These are phyloP conservation scores for Amphimedon queenslandica DNA, from an alignment of 37 sponge, comb jelly and placozoan species.

Conservation along the genomic window DNA sequence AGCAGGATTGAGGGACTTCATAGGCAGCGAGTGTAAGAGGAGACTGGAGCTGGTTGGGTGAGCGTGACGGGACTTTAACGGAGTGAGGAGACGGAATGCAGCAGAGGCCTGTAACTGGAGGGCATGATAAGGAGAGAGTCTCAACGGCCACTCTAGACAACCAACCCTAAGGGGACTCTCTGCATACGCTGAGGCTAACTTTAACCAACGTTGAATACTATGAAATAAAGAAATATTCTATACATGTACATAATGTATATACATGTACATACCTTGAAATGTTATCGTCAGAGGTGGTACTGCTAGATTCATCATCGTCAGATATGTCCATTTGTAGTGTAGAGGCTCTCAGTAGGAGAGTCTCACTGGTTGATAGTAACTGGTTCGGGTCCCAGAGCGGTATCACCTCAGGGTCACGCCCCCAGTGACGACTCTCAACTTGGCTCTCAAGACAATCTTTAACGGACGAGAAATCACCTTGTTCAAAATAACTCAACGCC, in stretches of 20 bases:
- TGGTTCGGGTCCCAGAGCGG: constrained; percentile 82
- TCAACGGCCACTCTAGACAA: constrained; percentile 83
- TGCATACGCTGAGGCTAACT: constrained; percentile 84
- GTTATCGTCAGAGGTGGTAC: constrained; percentile 40
- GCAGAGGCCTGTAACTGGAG: constrained; percentile 82
- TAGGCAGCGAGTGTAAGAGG: constrained; percentile 44
- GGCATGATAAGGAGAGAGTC: constrained; percentile 65
- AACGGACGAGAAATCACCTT: constrained; percentile 20
- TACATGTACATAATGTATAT: background rate
- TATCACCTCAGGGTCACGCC: constrained; percentile 73
- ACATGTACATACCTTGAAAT: constrained; percentile 11
- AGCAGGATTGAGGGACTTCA: constrained; percentile 69
- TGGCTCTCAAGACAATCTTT: constrained; percentile 42
- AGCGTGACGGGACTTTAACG: constrained; percentile 57
- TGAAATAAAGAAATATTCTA: constrained; percentile 11
- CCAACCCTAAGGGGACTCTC: constrained; percentile 85
- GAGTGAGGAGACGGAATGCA: constrained; percentile 56
- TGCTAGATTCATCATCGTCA: constrained; percentile 63
- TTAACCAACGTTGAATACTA: constrained; percentile 66
- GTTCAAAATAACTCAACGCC: constrained; percentile 55
- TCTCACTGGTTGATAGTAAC: constrained; percentile 70
- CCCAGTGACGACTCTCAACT: constrained; percentile 16
- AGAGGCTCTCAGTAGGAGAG: constrained; percentile 54
- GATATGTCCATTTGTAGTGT: constrained; percentile 42
- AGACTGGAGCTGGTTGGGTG: constrained; percentile 51